These are phyloP conservation scores for Conus betulinus DNA, from an alignment of 1,140 invertebrate species.

Conservation along the genomic window DNA sequence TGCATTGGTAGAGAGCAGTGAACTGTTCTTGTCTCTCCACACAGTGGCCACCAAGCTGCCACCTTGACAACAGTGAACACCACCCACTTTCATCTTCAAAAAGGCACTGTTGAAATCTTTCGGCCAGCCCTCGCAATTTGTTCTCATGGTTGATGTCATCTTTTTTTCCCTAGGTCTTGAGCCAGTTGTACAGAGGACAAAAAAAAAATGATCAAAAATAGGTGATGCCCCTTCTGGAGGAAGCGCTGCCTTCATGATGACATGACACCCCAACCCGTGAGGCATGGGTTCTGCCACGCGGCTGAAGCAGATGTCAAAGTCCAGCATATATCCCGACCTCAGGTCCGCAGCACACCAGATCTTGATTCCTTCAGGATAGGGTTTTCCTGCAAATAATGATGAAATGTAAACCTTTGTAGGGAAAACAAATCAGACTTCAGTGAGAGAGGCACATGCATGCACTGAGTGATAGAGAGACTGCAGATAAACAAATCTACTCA, in stretches of 20 bases:
- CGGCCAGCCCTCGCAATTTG: slow-evolving; percentile 29
- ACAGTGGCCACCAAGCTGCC: slow-evolving; percentile 16
- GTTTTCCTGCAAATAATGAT: slow-evolving; percentile 2
- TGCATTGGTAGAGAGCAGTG: slow-evolving; percentile 34
- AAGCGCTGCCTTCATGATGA: slow-evolving; percentile 18
- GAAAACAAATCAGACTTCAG: too few relatives aligned
- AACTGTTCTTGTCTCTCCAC: slow-evolving; percentile 38
- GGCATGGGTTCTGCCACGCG: not conserved
- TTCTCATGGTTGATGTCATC: slow-evolving; percentile 11
- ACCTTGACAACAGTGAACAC: not conserved
- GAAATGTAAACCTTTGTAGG: not conserved
- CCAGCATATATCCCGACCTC: not conserved
- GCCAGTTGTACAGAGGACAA: slow-evolving; percentile 35
- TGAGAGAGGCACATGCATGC: too few relatives aligned
- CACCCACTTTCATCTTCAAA: slow-evolving; percentile 19
- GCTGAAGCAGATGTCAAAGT: not conserved
- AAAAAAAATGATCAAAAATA: slow-evolving; percentile 42
- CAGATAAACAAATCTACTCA: too few relatives aligned
- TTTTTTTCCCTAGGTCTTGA: slow-evolving; percentile 20
- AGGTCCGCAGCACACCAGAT: slow-evolving; percentile 6
- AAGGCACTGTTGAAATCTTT: not conserved
- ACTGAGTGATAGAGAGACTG: too few relatives aligned
- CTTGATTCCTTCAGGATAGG: slow-evolving; percentile 1
- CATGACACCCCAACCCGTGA: not conserved
- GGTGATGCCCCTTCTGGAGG: slow-evolving; percentile 1